These are phyloP conservation scores for Enteromius afrohamiltoni DNA, from an alignment of 2,797 vertebrate species.

Conservation along the genomic window DNA sequence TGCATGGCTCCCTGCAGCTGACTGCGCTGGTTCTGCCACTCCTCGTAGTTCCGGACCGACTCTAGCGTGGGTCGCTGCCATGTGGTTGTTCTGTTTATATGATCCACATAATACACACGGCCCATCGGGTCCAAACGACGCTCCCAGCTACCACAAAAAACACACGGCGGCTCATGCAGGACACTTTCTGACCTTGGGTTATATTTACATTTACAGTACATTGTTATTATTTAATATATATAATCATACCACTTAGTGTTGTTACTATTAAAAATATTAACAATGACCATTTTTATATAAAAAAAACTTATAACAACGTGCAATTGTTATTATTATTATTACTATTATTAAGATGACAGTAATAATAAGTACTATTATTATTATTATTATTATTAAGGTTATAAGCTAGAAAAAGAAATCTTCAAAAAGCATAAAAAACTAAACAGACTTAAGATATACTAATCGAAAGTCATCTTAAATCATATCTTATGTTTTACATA, in stretches of 20 bases:
- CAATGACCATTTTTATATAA: neutral
- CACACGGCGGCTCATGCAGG: neutral
- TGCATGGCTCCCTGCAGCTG: constrained; percentile 98
- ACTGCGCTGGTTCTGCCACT: constrained; percentile 97
- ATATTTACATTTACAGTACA: neutral
- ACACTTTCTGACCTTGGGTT: neutral
- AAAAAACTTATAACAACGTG: too few relatives aligned
- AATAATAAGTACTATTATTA: neutral
- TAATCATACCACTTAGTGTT: neutral
- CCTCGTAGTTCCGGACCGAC: constrained; percentile 95
- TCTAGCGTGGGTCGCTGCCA: constrained; percentile 96
- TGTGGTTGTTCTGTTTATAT: constrained; percentile 95
- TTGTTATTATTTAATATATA: too few relatives aligned
- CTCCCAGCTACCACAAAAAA: constrained; percentile 85
- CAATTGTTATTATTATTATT: neutral
- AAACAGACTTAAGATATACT: too few relatives aligned
- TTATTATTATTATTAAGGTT: neutral
- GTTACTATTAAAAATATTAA: neutral
- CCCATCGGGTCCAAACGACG: constrained; percentile 95
- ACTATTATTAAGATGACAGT: neutral
- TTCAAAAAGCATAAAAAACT: neutral
- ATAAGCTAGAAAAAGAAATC: neutral
- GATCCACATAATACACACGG: constrained; percentile 96
- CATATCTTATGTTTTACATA: neutral
- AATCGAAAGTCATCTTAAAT: neutral